A percentile compares a stretch with the other conserved stretches of the same genome.
Evolutionary conservation across 2,113 vertebrate genomes (phyloP).

Genomic region (Coregonus clupeaformis): DNA sequence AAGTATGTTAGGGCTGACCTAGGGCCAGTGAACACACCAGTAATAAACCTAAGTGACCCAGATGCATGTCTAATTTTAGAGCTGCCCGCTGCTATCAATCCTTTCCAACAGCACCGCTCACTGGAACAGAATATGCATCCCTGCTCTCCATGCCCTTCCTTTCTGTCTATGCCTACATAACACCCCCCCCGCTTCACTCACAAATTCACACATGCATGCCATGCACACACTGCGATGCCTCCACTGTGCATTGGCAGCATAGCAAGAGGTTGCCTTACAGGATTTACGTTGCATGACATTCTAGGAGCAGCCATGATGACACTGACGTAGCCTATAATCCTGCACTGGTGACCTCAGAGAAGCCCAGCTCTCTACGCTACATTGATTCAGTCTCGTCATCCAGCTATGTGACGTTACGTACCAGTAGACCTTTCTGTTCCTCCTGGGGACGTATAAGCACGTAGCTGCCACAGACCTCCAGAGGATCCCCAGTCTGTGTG

Average conservation of each 20-base stretch:
- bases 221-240: neutral
- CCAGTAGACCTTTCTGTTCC: conserved; percentile 51
- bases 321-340: conserved; percentile 34
- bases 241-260: neutral
- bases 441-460: conserved; percentile 39
- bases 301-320: conserved; percentile 6
- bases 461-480: conserved; percentile 39
- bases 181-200: neutral
- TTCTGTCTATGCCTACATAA: neutral
- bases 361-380: neutral
- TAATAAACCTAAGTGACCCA: conserved; percentile 46
- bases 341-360: conserved; percentile 12
- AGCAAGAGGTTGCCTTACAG: conserved; percentile 7
- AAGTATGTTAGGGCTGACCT: conserved; percentile 1
- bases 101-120: conserved; percentile 24
- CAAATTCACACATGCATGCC: neutral
- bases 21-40: conserved; percentile 4
- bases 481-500: conserved; percentile 42
- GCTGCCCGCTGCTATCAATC: conserved; percentile 49
- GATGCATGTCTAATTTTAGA: conserved; percentile 49
- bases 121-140: neutral
- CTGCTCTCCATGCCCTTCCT: neutral
- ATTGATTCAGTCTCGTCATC: neutral
- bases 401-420: conserved; percentile 48
- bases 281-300: neutral